These are phyloP conservation scores for Noctua janthe DNA, from an alignment of 2,888 invertebrate genomes.

Conservation along the genomic window DNA sequence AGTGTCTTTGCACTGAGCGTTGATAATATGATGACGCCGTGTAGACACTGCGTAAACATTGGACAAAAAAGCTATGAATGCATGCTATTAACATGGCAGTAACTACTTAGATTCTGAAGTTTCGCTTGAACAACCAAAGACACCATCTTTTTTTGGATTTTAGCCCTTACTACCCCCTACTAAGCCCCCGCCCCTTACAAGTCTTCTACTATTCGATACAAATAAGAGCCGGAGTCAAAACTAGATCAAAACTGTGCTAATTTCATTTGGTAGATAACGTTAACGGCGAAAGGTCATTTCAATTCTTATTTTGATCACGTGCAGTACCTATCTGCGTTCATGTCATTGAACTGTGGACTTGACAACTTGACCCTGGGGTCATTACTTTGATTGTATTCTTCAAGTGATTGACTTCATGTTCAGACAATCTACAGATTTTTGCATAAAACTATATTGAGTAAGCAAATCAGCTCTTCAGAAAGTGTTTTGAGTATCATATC, in stretches of 20 bases:
- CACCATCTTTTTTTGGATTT: neutral
- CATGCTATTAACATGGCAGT: neutral
- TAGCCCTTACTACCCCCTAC: neutral
- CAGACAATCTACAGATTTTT: neutral
- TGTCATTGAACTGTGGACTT: constrained; percentile 25
- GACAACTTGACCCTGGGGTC: constrained; percentile 8
- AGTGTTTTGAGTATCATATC: neutral
- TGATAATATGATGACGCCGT: neutral
- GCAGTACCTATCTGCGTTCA: neutral
- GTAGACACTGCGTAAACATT: neutral
- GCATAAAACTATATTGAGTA: neutral
- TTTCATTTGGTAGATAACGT: neutral
- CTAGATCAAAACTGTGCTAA: neutral
- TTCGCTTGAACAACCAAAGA: neutral
- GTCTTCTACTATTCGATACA: neutral
- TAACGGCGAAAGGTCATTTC: constrained; percentile 5
- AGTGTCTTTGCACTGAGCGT: neutral
- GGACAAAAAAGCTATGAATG: neutral
- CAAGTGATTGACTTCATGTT: neutral
- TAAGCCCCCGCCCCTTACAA: neutral
- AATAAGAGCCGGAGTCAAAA: neutral
- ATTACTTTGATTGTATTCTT: constrained; percentile 15
- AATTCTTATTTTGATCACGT: constrained; percentile 15
- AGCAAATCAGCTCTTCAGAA: neutral
- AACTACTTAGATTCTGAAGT: neutral